Evolutionary conservation across 2,888 invertebrate genomes (phyloP), one percentile per base, ranked within the genome.

Genomic region (Dyspetes luteomarginatus): DNA sequence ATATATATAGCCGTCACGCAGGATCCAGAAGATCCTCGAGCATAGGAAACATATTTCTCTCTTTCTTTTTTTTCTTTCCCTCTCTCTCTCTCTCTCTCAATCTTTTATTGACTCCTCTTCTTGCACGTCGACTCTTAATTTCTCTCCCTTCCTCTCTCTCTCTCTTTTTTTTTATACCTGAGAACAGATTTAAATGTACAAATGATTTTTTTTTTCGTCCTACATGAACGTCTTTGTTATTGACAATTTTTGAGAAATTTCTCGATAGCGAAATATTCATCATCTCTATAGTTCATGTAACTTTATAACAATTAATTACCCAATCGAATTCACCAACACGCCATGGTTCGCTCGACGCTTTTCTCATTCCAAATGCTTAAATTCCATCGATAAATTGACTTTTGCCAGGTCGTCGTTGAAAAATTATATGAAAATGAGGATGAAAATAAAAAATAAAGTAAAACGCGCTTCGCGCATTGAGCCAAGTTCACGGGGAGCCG

Each of bases 401-500:
- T 36, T 55, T 79, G 75, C 72, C 65, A 43, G 71, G 69, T 78
- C 79, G 52, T 71, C 68, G 65, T 60, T 55, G 64, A 4, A 79
- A 81, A 79, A 73, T 75, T 58, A 68, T 12, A 62, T 12, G 19
- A 48, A 30, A 24, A 24, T 30, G 17, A 24, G 65, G 58, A 56
- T 55, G 50, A 30, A 74, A 78, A 79, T 26, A 71, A 71, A 72
- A 83, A 64, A 68, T 65, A 56, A 75, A 19, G 55, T 67, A 55
- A 60, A 50, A 58, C 62, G 64, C 83, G 75, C 65, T 30, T 74
- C 68, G 74, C 43, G 71, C 52, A 65, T 75, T 81, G 72, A 82
- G 83, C 83, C 85, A 82, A 82, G 62, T 83, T 81, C 74, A 50
- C 69, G 65, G 67, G 36, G 45, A 84, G 78, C 75, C 83, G 83